Base-by-base conservation (phyloP, 2,797 vertebrate species). In the Scarus forsteni region DNA sequence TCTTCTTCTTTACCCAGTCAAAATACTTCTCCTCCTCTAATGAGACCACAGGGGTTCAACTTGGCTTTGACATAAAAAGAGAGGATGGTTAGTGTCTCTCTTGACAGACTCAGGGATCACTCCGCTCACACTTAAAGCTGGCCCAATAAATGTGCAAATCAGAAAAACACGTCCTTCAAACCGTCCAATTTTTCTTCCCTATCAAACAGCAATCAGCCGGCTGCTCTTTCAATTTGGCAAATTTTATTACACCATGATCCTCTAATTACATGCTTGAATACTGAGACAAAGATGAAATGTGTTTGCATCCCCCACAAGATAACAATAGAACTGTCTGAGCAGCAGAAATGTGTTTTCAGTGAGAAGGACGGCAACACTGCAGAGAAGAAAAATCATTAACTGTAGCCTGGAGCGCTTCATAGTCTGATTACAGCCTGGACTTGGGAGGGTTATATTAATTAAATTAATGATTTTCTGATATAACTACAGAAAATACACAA, bases 21-120 rank as follows among this genome's bases (percentile, higher is more conserved):
- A 85, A 86, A 60, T 71, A 74, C 79, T 84, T 51, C 85, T 85
- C 78, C 77, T 85, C 77, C 77, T 85, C 77, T 92, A 93, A 93
- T 90, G 88, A 91, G 90, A 81, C 91, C 89, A 78, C 82, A 60
- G 91, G 89, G 90, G 80, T 84, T 92, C 64, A 78, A 34, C 73
- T 73, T 36, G 66, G 80, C 73, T 80, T 74, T 75, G 79, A 89
- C 79, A 85, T 80, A 50, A 86, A 82, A 79, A 9, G 12, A 38
- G 65, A 68, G 59, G 76, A 65, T 70, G 69, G 79, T 71, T 66
- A 59, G 66, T 72, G 84, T 73, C 78, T 66, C 71, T 56, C 11
- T 70, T 57, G 85, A 80, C 78, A 80, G 73, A 19, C 72, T 56
- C 44, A 19, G 53, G 62, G 70, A 76, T 77, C 51, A 70, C 53